These are phyloP conservation scores for Pterostichus niger DNA, from an alignment of 2,888 invertebrate species.

Conservation along the genomic window DNA sequence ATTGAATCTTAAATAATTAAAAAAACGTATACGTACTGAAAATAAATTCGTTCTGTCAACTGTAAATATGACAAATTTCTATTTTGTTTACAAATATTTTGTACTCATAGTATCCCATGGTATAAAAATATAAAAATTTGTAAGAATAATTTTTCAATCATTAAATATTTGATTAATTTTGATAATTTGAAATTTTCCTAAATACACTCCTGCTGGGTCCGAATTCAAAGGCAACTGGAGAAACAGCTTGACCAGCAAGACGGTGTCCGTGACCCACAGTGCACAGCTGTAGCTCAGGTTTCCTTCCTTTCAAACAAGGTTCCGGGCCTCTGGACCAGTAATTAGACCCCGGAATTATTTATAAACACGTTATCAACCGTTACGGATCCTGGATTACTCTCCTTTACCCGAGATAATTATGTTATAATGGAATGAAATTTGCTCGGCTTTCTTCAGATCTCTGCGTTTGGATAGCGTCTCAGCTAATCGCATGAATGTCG, in stretches of 20 bases:
- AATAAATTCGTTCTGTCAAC: too few species aligned
- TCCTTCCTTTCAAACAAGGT: not conserved
- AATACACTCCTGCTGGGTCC: not conserved
- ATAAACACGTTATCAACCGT: slow-evolving; percentile 54
- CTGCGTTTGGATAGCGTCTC: slow-evolving; percentile 8
- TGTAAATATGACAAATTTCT: too few species aligned
- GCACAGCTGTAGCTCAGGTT: slow-evolving; percentile 1
- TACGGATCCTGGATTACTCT: slow-evolving; percentile 23
- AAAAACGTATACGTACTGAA: too few species aligned
- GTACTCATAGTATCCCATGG: too few species aligned
- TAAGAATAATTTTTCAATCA: too few species aligned
- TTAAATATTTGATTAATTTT: too few species aligned
- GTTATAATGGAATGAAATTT: slow-evolving; percentile 42
- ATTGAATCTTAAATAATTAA: too few species aligned
- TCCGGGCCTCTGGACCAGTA: slow-evolving; percentile 3
- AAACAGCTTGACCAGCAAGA: slow-evolving; percentile 5
- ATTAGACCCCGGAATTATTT: slow-evolving; percentile 55
- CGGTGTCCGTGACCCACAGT: not conserved
- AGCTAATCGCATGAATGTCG: slow-evolving; percentile 23
- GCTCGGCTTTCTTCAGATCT: slow-evolving; percentile 43
- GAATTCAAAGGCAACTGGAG: not conserved
- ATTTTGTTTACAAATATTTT: too few species aligned
- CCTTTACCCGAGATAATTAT: slow-evolving; percentile 30
- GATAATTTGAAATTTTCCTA: not conserved
- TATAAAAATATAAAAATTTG: too few species aligned